These are phyloP conservation scores for Lysandra coridon DNA, from an alignment of 2,888 invertebrate genomes.

Conservation along the genomic window DNA sequence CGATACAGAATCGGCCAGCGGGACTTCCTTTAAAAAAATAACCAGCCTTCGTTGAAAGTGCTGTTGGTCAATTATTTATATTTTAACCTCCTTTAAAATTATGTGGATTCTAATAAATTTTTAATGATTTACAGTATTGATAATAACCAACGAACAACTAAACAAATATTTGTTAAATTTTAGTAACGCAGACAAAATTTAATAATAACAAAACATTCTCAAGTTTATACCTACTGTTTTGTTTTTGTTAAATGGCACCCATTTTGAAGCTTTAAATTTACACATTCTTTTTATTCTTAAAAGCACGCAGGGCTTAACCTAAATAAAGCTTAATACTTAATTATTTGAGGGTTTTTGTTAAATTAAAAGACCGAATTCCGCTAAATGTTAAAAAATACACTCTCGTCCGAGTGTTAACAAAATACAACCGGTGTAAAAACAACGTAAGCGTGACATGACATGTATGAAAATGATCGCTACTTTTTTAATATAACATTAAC, in stretches of 20 bases:
- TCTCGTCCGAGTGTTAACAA: neutral
- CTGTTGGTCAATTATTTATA: too few relatives aligned
- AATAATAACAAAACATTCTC: neutral
- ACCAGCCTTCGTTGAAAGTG: too few relatives aligned
- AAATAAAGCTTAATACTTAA: constrained; percentile 10
- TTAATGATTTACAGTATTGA: too few relatives aligned
- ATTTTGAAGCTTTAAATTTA: neutral
- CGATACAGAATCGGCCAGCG: too few relatives aligned
- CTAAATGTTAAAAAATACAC: neutral
- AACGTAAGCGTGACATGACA: neutral
- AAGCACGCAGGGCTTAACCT: neutral
- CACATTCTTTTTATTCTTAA: neutral
- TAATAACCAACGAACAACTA: too few relatives aligned
- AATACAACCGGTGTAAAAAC: neutral
- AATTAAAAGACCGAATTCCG: neutral
- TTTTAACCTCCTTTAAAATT: too few relatives aligned
- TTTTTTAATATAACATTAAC: too few relatives aligned
- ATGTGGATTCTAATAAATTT: too few relatives aligned
- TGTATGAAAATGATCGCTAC: too few relatives aligned
- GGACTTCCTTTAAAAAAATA: too few relatives aligned
- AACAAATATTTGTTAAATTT: neutral
- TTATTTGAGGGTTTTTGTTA: neutral
- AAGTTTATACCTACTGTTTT: neutral
- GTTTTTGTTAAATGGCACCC: neutral
- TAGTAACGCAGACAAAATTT: neutral